Percentiles rank a stretch among this genome's conserved stretches.
phyloP scores from a whole-genome alignment of 2,113 vertebrate species.

The Bubo scandiacus region DNA sequence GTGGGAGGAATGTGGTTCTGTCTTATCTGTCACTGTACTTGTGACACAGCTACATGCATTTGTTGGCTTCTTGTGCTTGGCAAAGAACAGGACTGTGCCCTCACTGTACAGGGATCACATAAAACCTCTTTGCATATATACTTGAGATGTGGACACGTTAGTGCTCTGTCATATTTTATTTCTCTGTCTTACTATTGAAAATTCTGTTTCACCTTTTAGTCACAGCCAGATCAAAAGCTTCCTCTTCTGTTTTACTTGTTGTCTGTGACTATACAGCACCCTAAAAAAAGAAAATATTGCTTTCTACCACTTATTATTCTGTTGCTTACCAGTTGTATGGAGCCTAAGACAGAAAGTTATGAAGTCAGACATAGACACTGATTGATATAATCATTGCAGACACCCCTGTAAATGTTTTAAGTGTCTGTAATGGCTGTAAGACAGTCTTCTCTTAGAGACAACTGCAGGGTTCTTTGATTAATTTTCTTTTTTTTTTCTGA shows the following conservation, averaged over 20 bases:
- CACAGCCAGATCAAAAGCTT: neutral
- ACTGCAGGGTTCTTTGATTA: neutral
- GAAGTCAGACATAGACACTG: neutral
- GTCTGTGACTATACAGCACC: neutral
- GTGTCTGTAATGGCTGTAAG: neutral
- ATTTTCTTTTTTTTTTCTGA: neutral
- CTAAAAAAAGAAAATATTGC: neutral
- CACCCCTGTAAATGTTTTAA: neutral
- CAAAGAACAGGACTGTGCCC: neutral
- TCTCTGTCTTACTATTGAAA: neutral
- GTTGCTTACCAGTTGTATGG: neutral
- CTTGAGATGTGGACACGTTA: neutral
- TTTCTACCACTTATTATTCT: neutral
- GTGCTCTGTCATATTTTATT: neutral
- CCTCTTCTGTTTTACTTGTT: neutral
- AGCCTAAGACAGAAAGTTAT: neutral
- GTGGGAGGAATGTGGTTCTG: neutral
- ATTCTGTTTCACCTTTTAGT: neutral
- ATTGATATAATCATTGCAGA: neutral
- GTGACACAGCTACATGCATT: neutral
- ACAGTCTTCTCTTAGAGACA: neutral
- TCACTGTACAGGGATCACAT: neutral
- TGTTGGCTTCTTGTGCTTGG: neutral
- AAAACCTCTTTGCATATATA: neutral
- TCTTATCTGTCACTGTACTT: neutral